Percentiles rank a stretch among this genome's conserved stretches.
Conservation (phyloP, 2,113 vertebrate genomes). For the Mionectes macconnelli region DNA sequence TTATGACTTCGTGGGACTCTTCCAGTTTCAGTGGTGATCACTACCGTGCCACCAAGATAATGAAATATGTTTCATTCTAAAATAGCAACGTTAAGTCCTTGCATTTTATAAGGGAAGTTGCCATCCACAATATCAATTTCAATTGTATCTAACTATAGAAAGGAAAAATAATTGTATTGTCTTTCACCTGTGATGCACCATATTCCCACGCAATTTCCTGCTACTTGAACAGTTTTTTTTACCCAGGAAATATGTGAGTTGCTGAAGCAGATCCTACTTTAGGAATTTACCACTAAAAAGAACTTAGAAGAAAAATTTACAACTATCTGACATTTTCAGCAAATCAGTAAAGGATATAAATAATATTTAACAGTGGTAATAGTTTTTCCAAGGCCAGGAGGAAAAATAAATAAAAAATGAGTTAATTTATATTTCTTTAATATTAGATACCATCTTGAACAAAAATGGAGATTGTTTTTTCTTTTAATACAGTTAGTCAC, state of each 20-base stretch:
- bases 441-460: neutral
- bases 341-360: neutral
- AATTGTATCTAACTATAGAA: neutral
- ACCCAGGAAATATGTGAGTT: neutral
- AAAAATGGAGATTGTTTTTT: neutral
- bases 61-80: neutral
- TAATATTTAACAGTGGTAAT: neutral
- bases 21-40: neutral
- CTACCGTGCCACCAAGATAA: neutral
- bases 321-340: neutral
- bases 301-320: neutral
- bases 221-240: neutral
- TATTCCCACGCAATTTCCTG: neutral
- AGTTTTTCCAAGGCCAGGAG: neutral
- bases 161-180: neutral
- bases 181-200: neutral
- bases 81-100: neutral
- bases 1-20: neutral
- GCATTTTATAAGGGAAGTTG: neutral
- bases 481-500: neutral
- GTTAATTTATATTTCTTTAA: neutral
- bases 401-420: neutral
- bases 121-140: neutral
- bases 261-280: neutral
- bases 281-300: neutral